These are phyloP conservation scores for Eupithecia exiguata DNA, from an alignment of 2,888 invertebrate species.

Conservation along the genomic window DNA sequence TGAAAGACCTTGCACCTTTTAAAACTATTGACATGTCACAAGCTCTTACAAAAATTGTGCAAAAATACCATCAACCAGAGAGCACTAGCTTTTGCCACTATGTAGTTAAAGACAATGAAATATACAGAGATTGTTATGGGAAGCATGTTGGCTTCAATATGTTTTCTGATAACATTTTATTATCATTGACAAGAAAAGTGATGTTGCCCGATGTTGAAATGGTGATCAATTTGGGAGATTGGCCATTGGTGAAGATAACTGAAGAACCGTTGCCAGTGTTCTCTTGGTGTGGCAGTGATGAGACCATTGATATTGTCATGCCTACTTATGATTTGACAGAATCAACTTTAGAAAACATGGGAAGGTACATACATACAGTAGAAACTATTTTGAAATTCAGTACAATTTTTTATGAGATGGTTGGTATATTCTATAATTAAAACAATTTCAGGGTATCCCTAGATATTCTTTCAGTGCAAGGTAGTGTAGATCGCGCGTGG, in stretches of 20 bases:
- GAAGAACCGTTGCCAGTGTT: constrained; percentile 90
- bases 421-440: not conserved
- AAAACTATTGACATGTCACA: constrained; percentile 87
- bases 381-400: constrained; percentile 7
- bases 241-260: constrained; percentile 90
- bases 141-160: constrained; percentile 97
- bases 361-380: constrained; percentile 89
- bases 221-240: constrained; percentile 96
- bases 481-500: constrained; percentile 89
- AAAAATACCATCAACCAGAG: constrained; percentile 90
- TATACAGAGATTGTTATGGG: constrained; percentile 95
- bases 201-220: constrained; percentile 94
- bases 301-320: constrained; percentile 93
- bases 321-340: constrained; percentile 98
- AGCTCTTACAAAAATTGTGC: constrained; percentile 85
- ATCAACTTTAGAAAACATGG: constrained; percentile 96
- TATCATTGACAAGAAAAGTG: constrained; percentile 92
- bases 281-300: constrained; percentile 97
- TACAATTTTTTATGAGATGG: not conserved
- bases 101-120: constrained; percentile 90
- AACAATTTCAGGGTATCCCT: constrained; percentile 87
- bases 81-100: constrained; percentile 96
- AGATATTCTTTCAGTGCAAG: constrained; percentile 96
- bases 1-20: constrained; percentile 88
- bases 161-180: constrained; percentile 94